Base-by-base conservation (phyloP, 2,888 invertebrate genomes). In the Aphidius colemani region DNA sequence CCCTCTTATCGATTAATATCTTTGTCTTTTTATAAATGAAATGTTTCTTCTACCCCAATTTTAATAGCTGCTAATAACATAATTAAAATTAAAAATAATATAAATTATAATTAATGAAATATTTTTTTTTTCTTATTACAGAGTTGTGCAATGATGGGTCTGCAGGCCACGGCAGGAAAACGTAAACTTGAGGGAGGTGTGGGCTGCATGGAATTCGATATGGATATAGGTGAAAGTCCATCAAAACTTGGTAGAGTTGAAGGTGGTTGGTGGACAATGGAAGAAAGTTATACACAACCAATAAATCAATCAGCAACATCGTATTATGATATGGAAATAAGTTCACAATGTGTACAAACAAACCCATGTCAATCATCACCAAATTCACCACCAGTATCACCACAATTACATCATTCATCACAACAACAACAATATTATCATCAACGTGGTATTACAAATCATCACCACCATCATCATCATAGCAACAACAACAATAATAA, bases 121-220 rank as follows among this genome's bases (percentile, higher is more conserved):
- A 11, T 39, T 45, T 63, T 43, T 53, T 59, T 18, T 11, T 49
- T 18, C 53, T 65, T 67, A 60, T 79, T 77, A 6, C 83, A 86
- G 85, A 86, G 86, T 82, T 86, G 86, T 87, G 88, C 88, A 86
- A 88, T 89, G 87, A 89, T 89, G 89, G 89, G 89, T 88, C 86
- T 89, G 85, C 89, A 89, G 86, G 88, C 88, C 81, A 87, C 88
- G 82, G 87, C 89, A 84, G 87, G 87, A 78, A 87, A 89, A 88
- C 87, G 88, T 84, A 87, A 89, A 85, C 85, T 87, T 80, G 86
- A 89, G 83, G 81, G 82, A 69, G 79, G 80, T 74, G 81, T 81
- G 72, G 80, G 81, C 74, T 81, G 81, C 82, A 83, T 80, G 83
- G 84, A 77, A 73, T 83, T 78, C 81, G 78, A 85, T 80, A 81